Base-by-base conservation (phyloP, 2,888 invertebrate genomes). In the Ennomos fuscantarius region DNA sequence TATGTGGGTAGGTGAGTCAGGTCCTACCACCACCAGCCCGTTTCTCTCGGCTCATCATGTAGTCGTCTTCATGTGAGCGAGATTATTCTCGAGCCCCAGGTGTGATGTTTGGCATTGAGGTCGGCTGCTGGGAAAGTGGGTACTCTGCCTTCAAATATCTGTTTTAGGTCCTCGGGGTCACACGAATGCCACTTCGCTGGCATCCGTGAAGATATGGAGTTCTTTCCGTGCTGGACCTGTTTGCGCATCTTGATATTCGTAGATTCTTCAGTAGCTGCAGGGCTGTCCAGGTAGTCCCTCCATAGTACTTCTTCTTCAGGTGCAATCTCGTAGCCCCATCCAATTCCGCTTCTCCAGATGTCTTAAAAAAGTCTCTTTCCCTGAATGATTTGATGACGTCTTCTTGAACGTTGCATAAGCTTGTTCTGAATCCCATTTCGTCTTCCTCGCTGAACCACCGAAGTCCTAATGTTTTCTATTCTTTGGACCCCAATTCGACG, bases 251-350 rank as follows among this genome's bases (percentile, higher is more conserved):
- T n/a, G n/a, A n/a, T n/a, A n/a, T n/a, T n/a, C n/a, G n/a, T n/a
- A n/a, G n/a, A n/a, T n/a, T n/a, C n/a, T n/a, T n/a, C n/a, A n/a
- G n/a, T n/a, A n/a, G n/a, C n/a, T n/a, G n/a, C n/a, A n/a, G n/a
- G n/a, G n/a, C n/a, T n/a, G n/a, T n/a, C n/a, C n/a, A n/a, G n/a
- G n/a, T n/a, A n/a, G n/a, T n/a, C n/a, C n/a, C n/a, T n/a, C n/a
- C n/a, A n/a, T n/a, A n/a, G n/a, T n/a, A n/a, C n/a, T n/a, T n/a
- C n/a, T n/a, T n/a, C n/a, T n/a, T n/a, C n/a, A n/a, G n/a, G n/a
- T n/a, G n/a, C n/a, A n/a, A 36, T 36, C n/a, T 36, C 9, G 9
- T 54, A 46, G 12, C 47, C 54, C 54, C 54, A 54, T 9, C 11
- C 24, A 6, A 34, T 32, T 10, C 37, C 37, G 1, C 9, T 31